These are phyloP conservation scores for Odontesthes bonariensis DNA, from an alignment of 2,113 vertebrate genomes.

Conservation along the genomic window DNA sequence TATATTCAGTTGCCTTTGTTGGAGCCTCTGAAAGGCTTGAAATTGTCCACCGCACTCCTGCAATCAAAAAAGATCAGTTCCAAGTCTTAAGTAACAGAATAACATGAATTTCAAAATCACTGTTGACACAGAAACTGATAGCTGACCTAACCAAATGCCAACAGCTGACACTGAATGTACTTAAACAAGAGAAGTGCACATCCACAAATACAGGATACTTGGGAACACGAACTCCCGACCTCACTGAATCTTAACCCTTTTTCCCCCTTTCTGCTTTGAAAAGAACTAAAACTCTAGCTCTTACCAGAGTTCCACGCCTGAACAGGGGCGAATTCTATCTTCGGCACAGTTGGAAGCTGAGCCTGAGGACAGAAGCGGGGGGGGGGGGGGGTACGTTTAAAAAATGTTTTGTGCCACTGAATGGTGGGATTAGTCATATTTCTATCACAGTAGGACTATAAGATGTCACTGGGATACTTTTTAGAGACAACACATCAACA, in stretches of 20 bases:
- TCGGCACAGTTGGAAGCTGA: slow-evolving; percentile 88
- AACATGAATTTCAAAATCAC: neutral
- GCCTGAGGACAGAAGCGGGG: slow-evolving; percentile 43
- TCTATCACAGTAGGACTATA: neutral
- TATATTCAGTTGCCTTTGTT: slow-evolving; percentile 84
- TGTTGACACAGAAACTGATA: slow-evolving; percentile 10
- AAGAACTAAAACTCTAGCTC: slow-evolving; percentile 5
- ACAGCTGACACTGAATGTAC: neutral
- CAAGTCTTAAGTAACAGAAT: neutral
- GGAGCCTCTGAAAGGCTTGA: slow-evolving; percentile 89
- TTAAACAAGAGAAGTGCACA: neutral
- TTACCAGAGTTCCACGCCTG: slow-evolving; percentile 93
- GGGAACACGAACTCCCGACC: neutral
- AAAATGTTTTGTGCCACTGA: too few species aligned
- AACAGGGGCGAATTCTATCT: slow-evolving; percentile 86
- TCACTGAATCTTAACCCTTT: neutral
- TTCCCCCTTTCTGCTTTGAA: neutral
- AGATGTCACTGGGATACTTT: neutral
- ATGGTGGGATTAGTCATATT: neutral
- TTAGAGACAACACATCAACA: neutral
- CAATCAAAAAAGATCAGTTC: slow-evolving; percentile 30
- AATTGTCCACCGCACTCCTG: slow-evolving; percentile 89
- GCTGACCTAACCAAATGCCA: neutral
- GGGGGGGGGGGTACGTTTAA: too few species aligned
- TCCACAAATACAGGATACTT: neutral